Base-by-base conservation (phyloP, 2,888 invertebrate species). In the Lochmaea crataegi region DNA sequence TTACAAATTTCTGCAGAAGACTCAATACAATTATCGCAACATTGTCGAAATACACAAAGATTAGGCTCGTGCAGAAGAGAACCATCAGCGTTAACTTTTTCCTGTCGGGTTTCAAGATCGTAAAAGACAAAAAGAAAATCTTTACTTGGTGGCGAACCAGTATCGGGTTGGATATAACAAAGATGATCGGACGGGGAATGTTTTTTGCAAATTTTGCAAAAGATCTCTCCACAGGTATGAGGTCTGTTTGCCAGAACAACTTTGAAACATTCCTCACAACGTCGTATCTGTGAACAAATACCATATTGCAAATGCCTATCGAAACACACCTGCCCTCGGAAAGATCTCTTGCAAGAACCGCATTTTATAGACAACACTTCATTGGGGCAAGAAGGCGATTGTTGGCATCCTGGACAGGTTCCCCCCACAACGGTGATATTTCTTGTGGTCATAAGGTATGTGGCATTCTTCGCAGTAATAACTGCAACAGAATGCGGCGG, bases 381-480 rank as follows among this genome's bases (percentile, higher is more conserved):
- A 12, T 45, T 68, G 26, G 26, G 4, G 56, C 77, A 79, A 41
- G 68, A 11, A 11, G 75, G 75, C 5, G 71, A 1, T 5, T 61
- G 61, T 7, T n/a, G 26, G 32, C 68, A 68, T 4, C 45, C 60
- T 6, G 66, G 57, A 7, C 69, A 66, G 2, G 77, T 70, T 18
- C 26, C 66, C n/a, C 61, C 18, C 71, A 58, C 72, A 75, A 32
- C 63, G 60, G 65, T 74, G 72, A 5, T 58, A 18, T 18, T 48
- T 53, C 41, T 75, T 77, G 7, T 65, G 10, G 18, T 80, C 56
- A 65, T 74, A 81, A 1, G 78, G 76, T 12, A 72, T 65, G 58
- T 79, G 74, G 68, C 81, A 81, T 41, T 56, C 41, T 64, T 79
- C 78, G 65, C 81, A 82, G 65, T 71, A 80, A 73, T 81, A 82